Percentiles rank a stretch among this genome's conserved stretches.
phyloP scores from a whole-genome alignment of 1,140 invertebrate genomes.

The Drosophila neocordata region DNA sequence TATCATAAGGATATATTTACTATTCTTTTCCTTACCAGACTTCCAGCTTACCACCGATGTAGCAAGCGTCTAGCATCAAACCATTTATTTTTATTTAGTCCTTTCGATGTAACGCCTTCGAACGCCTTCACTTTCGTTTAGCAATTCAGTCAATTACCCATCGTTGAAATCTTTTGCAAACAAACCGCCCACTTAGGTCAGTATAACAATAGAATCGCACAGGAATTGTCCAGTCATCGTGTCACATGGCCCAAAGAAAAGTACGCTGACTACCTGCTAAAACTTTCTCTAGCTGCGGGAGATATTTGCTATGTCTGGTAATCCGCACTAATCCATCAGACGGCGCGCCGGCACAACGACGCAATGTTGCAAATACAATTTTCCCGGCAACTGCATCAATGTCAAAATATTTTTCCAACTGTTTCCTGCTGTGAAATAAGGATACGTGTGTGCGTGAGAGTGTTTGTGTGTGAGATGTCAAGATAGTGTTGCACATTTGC shows the following conservation, averaged over 20 bases:
- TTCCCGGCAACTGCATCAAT: conserved; percentile 67
- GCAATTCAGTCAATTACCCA: neutral
- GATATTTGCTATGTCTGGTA: conserved; percentile 22
- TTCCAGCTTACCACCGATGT: too few species aligned
- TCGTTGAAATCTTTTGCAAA: neutral
- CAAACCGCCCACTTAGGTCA: conserved; percentile 27
- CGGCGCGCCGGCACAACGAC: conserved; percentile 17
- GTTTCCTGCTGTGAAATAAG: conserved; percentile 33
- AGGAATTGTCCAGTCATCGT: neutral
- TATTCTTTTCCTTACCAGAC: too few species aligned
- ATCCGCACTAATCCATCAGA: conserved; percentile 69
- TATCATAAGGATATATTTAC: too few species aligned
- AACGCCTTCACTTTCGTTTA: neutral
- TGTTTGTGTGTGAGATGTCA: conserved; percentile 37
- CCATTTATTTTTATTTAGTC: too few species aligned
- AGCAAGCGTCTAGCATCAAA: too few species aligned
- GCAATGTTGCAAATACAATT: conserved; percentile 71
- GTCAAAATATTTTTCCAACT: conserved; percentile 60
- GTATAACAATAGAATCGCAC: neutral
- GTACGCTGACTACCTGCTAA: conserved; percentile 48
- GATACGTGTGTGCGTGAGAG: conserved; percentile 37
- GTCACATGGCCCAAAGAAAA: conserved; percentile 2
- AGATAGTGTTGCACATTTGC: conserved; percentile 57
- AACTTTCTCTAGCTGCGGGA: conserved; percentile 45
- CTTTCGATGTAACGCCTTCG: neutral